Base-by-base conservation (phyloP, 2,797 vertebrate genomes). In the Mormyrops boulengeri region DNA sequence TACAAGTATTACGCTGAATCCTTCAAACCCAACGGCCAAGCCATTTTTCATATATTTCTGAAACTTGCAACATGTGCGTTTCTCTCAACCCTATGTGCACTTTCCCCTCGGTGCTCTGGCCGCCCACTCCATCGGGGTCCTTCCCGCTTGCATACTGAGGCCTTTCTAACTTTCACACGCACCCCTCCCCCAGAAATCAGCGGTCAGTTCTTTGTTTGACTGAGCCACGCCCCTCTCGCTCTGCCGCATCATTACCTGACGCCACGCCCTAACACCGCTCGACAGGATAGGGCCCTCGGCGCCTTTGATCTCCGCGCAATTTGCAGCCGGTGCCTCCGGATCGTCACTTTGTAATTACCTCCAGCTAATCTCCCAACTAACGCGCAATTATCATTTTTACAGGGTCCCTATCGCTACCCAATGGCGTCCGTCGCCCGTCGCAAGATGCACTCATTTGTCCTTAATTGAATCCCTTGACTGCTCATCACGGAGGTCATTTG, bases 351-450 rank as follows among this genome's bases (percentile, higher is more conserved):
- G 89, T 91, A 92, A 94, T 92, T 88, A 94, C 93, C 90, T 30
- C 91, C 92, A 91, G 89, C 90, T 88, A 90, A 93, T 94, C 93
- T 93, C 91, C 90, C 90, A 94, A 92, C 93, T 94, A 92, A 94
- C 94, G 92, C 69, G 88, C 94, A 93, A 93, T 93, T 93, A 92
- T 92, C 91, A 60, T 95, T 95, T 95, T 93, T 90, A 91, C 93
- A 91, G 91, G 91, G 92, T 91, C 90, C 89, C 93, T 91, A 92
- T 91, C 92, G 92, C 93, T 90, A 92, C 93, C 93, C 93, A 91
- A 92, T 93, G 92, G 91, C 89, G 91, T 95, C 92, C 91, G 89
- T 88, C 91, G 90, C 89, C 91, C 69, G 88, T 94, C 91, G 88
- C 94, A 93, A 94, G 92, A 90, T 91, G 88, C 90, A 92, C 90